Base-by-base conservation (phyloP, 2,797 vertebrate species). In the Brachymystax lenok region DNA sequence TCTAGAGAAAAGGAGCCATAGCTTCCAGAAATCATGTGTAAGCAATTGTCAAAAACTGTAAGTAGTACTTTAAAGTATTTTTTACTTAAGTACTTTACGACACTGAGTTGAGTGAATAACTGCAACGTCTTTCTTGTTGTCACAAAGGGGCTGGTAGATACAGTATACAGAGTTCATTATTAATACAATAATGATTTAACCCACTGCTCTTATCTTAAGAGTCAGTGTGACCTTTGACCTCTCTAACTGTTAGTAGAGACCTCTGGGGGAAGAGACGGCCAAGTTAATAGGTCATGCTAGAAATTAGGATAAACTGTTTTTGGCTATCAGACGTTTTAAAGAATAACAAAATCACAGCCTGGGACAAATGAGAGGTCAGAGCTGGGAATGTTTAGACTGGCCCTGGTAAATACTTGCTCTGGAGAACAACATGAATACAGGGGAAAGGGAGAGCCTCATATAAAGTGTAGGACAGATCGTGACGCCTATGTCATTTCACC, bases 261-360 rank as follows among this genome's bases (percentile, higher is more conserved):
- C 74, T n/a, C 13, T 69, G 50, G 66, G 50, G 14, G 69, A 33
- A 74, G 30, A 13, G 14, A 1, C n/a, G 16, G 12, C 46, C 14
- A 17, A 30, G 51, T 66, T 35, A 59, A 59, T 69, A 16, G 16
- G 16, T 28, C 28, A 24, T 50, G 51, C 50, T 56, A 35, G 35
- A 40, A 46, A 69, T 21, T 19, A 46, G 59, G 50, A 70, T 70
- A 54, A 59, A 40, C 30, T 61, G 75, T 76, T 69, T 69, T 76
- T 76, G 75, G 75, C 33, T 70, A 16, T 35, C 30, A 35, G 68
- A 56, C 30, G 17, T 35, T 56, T 21, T 13, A 16, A 30, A 59
- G 66, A 69, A 63, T 61, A 76, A 76, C 54, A 76, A 71, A 52
- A 70, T 61, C 35, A 59, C 24, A 10, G 28, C 16, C 50, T 69